phyloP scores from a whole-genome alignment of 2,888 invertebrate genomes.

The Chrysolina oricalcia region DNA sequence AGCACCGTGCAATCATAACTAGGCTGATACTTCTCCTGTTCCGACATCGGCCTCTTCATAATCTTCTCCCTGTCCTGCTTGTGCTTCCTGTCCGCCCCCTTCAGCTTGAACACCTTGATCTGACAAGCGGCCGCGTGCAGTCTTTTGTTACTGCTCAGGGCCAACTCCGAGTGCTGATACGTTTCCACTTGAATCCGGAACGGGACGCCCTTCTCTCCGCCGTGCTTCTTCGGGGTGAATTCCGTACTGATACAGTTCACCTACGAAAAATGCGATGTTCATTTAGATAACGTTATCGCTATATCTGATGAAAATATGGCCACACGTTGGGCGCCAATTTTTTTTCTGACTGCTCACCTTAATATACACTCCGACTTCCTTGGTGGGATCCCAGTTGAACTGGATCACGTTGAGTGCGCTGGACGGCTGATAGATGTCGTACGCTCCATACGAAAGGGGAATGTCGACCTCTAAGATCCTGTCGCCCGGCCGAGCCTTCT shows the following conservation, averaged over 20 bases:
- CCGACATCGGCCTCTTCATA: slow-evolving; percentile 85
- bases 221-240: slow-evolving; percentile 98
- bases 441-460: slow-evolving; percentile 93
- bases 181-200: slow-evolving; percentile 97
- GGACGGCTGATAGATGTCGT: slow-evolving; percentile 85
- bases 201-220: slow-evolving; percentile 98
- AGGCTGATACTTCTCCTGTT: slow-evolving; percentile 94
- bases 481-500: slow-evolving; percentile 90
- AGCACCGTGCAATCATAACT: slow-evolving; percentile 97
- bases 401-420: slow-evolving; percentile 86
- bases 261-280: slow-evolving; percentile 69
- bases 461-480: slow-evolving; percentile 94
- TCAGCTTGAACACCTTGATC: slow-evolving; percentile 94
- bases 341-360: slow-evolving; percentile 76
- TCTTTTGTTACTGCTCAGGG: slow-evolving; percentile 73
- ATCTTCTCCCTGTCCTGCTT: slow-evolving; percentile 98
- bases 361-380: slow-evolving; percentile 95
- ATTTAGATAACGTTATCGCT: too few relatives aligned
- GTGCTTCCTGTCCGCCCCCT: slow-evolving; percentile 97
- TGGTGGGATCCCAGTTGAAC: slow-evolving; percentile 96
- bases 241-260: slow-evolving; percentile 98
- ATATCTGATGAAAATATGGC: not conserved
- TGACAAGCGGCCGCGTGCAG: slow-evolving; percentile 96
- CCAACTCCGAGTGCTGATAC: slow-evolving; percentile 76
- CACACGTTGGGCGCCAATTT: slow-evolving; percentile 6